Conservation (phyloP, 2,888 invertebrate species). For the Parascotia fuliginaria region DNA sequence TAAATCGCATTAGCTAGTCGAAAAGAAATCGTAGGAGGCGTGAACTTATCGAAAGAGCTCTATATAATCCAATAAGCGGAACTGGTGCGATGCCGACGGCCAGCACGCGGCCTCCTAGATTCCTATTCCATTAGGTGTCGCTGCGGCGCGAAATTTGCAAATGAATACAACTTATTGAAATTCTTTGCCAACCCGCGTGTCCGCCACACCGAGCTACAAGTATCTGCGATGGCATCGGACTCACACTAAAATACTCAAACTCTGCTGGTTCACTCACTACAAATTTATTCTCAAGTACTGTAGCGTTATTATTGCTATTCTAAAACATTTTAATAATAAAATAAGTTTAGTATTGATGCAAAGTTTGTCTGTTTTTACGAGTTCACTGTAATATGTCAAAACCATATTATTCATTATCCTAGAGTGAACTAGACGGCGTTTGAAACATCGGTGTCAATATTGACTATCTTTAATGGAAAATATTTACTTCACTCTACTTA, state of each 20-base stretch:
- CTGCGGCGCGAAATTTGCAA: slow-evolving; percentile 82
- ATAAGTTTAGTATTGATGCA: too few relatives aligned
- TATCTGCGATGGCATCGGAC: slow-evolving; percentile 59
- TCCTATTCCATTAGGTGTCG: slow-evolving; percentile 83
- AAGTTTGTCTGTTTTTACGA: too few relatives aligned
- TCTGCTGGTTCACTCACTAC: slow-evolving; percentile 20
- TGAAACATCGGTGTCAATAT: too few relatives aligned
- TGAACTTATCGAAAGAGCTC: slow-evolving; percentile 50
- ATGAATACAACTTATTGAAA: slow-evolving; percentile 86
- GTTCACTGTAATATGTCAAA: too few relatives aligned
- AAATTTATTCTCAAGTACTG: slow-evolving; percentile 13
- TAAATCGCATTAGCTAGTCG: slow-evolving; percentile 27
- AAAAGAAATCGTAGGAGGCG: slow-evolving; percentile 33
- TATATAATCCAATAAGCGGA: slow-evolving; percentile 74
- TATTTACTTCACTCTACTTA: neutral
- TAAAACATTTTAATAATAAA: too few relatives aligned
- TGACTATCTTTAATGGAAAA: too few relatives aligned
- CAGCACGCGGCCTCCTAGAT: slow-evolving; percentile 68
- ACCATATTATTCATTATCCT: too few relatives aligned
- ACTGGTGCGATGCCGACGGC: slow-evolving; percentile 49
- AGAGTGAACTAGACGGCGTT: too few relatives aligned
- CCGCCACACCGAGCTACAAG: slow-evolving; percentile 52
- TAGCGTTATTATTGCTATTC: too few relatives aligned
- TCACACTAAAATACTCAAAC: slow-evolving; percentile 51
- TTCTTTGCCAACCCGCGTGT: slow-evolving; percentile 74